Base-by-base conservation (phyloP, 2,888 invertebrate species). In the Fragum whitleyi region DNA sequence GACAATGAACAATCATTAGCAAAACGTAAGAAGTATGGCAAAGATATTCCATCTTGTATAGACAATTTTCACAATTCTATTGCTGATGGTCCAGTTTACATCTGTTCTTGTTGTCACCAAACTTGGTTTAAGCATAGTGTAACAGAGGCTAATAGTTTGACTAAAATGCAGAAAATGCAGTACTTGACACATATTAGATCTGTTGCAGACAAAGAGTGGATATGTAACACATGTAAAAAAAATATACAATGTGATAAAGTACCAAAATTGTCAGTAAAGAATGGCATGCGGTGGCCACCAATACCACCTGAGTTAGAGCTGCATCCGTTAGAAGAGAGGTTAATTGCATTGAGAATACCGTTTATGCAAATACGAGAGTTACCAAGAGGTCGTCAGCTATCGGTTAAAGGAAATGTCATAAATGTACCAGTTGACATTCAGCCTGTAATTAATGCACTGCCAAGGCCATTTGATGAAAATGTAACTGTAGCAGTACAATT, bases 381-480 rank as follows among this genome's bases (percentile, higher is more conserved):
- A n/a, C n/a, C n/a, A n/a, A n/a, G n/a, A n/a, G n/a, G n/a, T n/a
- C n/a, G n/a, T n/a, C n/a, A n/a, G n/a, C n/a, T n/a, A n/a, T n/a
- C n/a, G n/a, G n/a, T n/a, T n/a, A n/a, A n/a, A n/a, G n/a, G n/a
- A n/a, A 85, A 85, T 73, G 73, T 73, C 42, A 21, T 87, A 5
- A 83, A 86, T 83, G 83, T 85, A 16, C 87, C 87, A 29, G 77
- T 80, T 61, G 85, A 87, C 72, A 75, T 84, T 5, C 82, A 82
- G 47, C 80, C 82, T n/a, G n/a, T n/a, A n/a, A n/a, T n/a, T n/a
- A n/a, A n/a, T n/a, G n/a, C n/a, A n/a, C n/a, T n/a, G n/a, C n/a
- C n/a, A n/a, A n/a, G n/a, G n/a, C n/a, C n/a, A n/a, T n/a, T n/a
- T n/a, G n/a, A n/a, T n/a, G n/a, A 82, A 57, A 68, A 80, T 61